Base-by-base conservation (phyloP, 2,888 invertebrate species). In the Camponotus fellah region DNA sequence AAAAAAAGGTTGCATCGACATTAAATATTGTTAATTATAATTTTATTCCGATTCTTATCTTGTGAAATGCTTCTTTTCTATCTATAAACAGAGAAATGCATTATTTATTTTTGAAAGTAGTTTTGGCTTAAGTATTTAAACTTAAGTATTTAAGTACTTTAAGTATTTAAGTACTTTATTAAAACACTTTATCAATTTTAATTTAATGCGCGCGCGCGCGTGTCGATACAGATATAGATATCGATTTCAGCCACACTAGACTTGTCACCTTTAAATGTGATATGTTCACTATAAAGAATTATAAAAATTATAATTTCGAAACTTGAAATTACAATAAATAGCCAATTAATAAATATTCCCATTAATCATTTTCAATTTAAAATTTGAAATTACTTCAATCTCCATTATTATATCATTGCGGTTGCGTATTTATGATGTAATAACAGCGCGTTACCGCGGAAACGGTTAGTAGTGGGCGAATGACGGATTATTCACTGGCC, bases 401-500 rank as follows among this genome's bases (percentile, higher is more conserved):
- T 60, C 79, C 40, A 75, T 80, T 75, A 72, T 21, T 58, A 60
- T 75, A 58, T 80, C 79, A 60, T 80, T 37, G 71, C 72, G 79
- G 75, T 75, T 74, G n/a, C 26, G 60, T 80, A 75, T 80, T 80
- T 80, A 80, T 80, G 75, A 60, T 60, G 79, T 60, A 80, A 80
- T 80, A 80, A 80, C 79, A 60, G 26, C 17, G 46, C 46, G 32
- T 62, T 75, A 74, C 82, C 64, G 68, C 65, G 82, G 56, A 62
- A 76, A 82, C 69, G 56, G 79, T 80, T 80, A 80, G 76, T 21
- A 46, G 46, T 75, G 58, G 71, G 21, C 79, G 46, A 74, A 72
- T 64, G 75, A 83, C 82, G 81, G 68, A 85, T 84, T 84, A 85
- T 77, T 77, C 72, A 56, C 74, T 74, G n/a, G 60, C 56, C 60